Evolutionary conservation across 2,797 vertebrate species (phyloP).

Genomic region (Betta splendens): DNA sequence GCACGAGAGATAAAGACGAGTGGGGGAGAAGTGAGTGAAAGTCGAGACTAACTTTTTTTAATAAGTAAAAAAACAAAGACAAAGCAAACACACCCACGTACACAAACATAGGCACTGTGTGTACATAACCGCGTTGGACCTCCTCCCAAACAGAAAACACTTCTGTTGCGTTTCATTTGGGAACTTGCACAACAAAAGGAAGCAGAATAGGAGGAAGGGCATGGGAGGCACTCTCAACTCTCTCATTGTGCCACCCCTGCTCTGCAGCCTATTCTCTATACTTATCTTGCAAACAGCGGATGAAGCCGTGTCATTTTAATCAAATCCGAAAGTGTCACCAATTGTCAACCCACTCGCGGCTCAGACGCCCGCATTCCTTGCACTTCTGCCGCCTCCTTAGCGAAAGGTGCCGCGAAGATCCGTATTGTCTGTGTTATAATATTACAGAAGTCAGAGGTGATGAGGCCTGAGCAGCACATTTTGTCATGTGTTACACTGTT

Average conservation of each 20-base stretch:
- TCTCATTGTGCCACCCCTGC: conserved; percentile 53
- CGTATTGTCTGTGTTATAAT: conserved; percentile 1
- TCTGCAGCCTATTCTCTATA: conserved; percentile 43
- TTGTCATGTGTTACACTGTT: conserved; percentile 34
- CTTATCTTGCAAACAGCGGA: conserved; percentile 32
- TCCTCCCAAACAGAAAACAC: conserved; percentile 44
- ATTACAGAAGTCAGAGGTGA: conserved; percentile 29
- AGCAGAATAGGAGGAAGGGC: conserved; percentile 63
- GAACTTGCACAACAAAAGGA: conserved; percentile 56
- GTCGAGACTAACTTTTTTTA: conserved; percentile 43
- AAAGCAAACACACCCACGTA: conserved; percentile 4
- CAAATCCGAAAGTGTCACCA: conserved; percentile 44
- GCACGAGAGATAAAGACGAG: conserved; percentile 18
- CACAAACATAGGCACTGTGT: conserved; percentile 21
- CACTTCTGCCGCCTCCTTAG: conserved; percentile 5
- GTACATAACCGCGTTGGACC: conserved; percentile 26
- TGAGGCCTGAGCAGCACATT: conserved; percentile 21
- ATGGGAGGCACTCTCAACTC: conserved; percentile 38
- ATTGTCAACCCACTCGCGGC: conserved; percentile 8
- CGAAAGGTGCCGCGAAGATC: conserved; percentile 10
- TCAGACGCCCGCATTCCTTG: conserved; percentile 11
- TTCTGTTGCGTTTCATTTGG: conserved; percentile 56
- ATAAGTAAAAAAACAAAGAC: conserved; percentile 18
- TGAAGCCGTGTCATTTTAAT: conserved; percentile 54
- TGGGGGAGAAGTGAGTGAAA: conserved; percentile 41